Percentiles rank a stretch among this genome's conserved stretches.
Conservation (phyloP, 2,797 vertebrate genomes). For the Lepus oiostolus region DNA sequence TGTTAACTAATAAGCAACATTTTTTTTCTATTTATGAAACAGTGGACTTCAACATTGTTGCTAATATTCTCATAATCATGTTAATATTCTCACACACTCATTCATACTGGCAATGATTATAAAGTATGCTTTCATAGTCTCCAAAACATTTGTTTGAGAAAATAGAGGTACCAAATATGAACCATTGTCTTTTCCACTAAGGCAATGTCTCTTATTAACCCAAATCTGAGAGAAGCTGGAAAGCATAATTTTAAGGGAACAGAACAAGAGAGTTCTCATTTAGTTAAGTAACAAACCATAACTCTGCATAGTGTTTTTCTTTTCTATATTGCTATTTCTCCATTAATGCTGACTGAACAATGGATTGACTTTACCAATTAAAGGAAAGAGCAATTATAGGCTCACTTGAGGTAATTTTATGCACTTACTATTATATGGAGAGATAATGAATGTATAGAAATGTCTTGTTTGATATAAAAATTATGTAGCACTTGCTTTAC, state of each 20-base stretch:
- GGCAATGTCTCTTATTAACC: background rate
- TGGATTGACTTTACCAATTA: background rate
- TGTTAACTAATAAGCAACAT: background rate
- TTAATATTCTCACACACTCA: background rate
- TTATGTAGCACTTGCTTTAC: background rate
- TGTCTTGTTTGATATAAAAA: background rate
- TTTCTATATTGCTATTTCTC: background rate
- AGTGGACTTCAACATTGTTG: background rate
- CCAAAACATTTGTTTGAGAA: background rate
- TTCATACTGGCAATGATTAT: background rate
- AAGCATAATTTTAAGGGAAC: background rate
- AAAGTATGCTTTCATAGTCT: background rate
- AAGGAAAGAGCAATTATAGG: background rate
- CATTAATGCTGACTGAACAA: background rate
- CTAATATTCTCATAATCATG: background rate
- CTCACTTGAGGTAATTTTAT: background rate
- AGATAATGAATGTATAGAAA: background rate
- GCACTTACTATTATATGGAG: background rate
- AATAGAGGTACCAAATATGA: background rate
- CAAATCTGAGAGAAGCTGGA: background rate
- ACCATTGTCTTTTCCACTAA: background rate
- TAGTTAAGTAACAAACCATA: background rate
- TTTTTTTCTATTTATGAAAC: slow-evolving; percentile 12
- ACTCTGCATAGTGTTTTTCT: background rate
- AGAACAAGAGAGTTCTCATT: background rate